Conservation (phyloP, 2,888 invertebrate species). For the Beris chalybata region DNA sequence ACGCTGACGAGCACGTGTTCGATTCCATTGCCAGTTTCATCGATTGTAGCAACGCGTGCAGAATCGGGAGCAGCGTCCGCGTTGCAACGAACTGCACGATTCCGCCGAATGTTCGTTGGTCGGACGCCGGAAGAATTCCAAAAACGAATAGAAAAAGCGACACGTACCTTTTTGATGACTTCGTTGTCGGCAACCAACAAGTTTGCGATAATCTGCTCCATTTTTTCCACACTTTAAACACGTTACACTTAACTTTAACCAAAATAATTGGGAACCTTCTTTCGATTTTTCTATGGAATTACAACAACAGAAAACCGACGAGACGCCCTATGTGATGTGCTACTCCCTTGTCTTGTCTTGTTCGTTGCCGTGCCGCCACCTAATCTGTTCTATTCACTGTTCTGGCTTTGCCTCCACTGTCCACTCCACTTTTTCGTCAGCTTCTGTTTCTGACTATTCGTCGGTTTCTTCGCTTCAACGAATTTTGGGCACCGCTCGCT, state of each 20-base stretch:
- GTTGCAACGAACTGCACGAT: background rate
- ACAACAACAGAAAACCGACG: too few species aligned
- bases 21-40: background rate
- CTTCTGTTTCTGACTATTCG: too few species aligned
- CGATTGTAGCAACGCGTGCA: background rate
- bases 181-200: slow-evolving; percentile 64
- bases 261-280: slow-evolving; percentile 16
- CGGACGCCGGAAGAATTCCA: background rate
- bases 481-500: too few species aligned
- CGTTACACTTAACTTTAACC: slow-evolving; percentile 45
- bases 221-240: slow-evolving; percentile 46
- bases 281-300: too few species aligned
- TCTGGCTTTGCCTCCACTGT: too few species aligned
- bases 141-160: background rate
- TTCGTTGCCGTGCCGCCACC: too few species aligned
- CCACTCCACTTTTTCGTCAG: too few species aligned
- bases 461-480: too few species aligned
- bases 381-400: too few species aligned
- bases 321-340: too few species aligned
- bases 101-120: background rate
- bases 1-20: slow-evolving; percentile 10
- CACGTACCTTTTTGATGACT: slow-evolving; percentile 63
- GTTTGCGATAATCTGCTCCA: slow-evolving; percentile 66
- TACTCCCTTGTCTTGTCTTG: too few species aligned
- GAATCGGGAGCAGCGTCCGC: background rate